phyloP scores from a whole-genome alignment of 2,797 vertebrate species.

The Falco cherrug region DNA sequence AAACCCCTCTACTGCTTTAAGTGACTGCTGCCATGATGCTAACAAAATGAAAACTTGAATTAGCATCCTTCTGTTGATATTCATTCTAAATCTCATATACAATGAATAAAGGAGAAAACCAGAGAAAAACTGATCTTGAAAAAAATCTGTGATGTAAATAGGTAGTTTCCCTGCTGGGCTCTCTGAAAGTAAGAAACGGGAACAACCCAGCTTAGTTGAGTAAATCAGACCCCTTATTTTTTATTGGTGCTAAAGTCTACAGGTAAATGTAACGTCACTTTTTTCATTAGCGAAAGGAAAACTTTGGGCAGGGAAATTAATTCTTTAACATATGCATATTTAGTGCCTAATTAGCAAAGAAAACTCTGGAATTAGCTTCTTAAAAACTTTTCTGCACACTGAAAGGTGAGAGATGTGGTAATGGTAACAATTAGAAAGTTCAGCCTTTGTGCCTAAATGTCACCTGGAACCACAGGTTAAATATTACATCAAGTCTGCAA shows the following conservation, averaged over 20 bases:
- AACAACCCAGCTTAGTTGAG: background rate
- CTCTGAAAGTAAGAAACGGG: background rate
- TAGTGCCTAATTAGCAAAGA: background rate
- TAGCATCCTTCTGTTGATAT: background rate
- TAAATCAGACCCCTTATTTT: background rate
- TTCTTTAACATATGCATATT: background rate
- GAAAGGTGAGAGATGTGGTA: background rate
- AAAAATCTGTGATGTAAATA: background rate
- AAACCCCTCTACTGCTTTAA: background rate
- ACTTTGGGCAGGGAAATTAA: background rate
- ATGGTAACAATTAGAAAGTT: background rate
- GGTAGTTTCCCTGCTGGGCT: background rate
- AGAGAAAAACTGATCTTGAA: background rate
- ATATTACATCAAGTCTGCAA: background rate
- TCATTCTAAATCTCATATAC: background rate
- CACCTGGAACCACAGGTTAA: background rate
- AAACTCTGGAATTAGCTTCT: background rate
- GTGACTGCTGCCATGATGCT: background rate
- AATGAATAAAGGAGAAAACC: background rate
- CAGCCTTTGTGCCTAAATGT: background rate
- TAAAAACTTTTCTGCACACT: background rate
- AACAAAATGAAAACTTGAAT: background rate
- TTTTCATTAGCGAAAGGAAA: background rate
- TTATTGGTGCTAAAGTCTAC: background rate
- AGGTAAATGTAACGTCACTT: background rate